These are phyloP conservation scores for Yoshiicerus persimilis DNA, from an alignment of 1,140 invertebrate species.

Conservation along the genomic window DNA sequence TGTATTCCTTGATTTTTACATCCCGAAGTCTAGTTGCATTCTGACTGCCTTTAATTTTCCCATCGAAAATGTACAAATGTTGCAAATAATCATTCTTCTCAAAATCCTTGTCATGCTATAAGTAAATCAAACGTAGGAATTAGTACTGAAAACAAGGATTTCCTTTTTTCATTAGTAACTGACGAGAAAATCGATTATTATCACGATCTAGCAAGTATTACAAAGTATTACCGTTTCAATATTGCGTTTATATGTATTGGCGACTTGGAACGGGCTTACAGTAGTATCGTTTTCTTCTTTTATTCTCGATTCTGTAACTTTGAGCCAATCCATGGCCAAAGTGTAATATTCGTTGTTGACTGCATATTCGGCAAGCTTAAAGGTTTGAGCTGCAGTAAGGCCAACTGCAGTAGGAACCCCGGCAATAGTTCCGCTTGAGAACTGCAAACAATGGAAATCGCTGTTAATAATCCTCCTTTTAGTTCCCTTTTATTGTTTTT, in stretches of 20 bases:
- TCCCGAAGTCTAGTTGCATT: neutral
- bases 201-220: neutral
- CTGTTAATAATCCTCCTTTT: neutral
- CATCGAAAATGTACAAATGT: slow-evolving; percentile 39
- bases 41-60: neutral
- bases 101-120: slow-evolving; percentile 40
- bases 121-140: no score
- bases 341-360: slow-evolving; percentile 39
- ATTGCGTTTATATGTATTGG: slow-evolving; percentile 20
- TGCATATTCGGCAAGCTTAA: slow-evolving; percentile 42
- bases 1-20: neutral
- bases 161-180: no score
- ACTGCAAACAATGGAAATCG: slow-evolving; percentile 24
- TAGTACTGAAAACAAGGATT: no score
- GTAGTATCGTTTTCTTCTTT: slow-evolving; percentile 21
- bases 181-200: neutral
- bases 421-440: slow-evolving; percentile 30
- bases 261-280: slow-evolving; percentile 29
- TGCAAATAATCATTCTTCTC: slow-evolving; percentile 26
- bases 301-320: slow-evolving; percentile 31
- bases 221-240: slow-evolving; percentile 34
- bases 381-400: slow-evolving; percentile 37
- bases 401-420: slow-evolving; percentile 34
- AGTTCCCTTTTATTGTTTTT: neutral
- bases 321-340: slow-evolving; percentile 45